Percentiles rank a stretch among this genome's conserved stretches.
Conservation (phyloP, 2,797 vertebrate species). For the Chelonia mydas region DNA sequence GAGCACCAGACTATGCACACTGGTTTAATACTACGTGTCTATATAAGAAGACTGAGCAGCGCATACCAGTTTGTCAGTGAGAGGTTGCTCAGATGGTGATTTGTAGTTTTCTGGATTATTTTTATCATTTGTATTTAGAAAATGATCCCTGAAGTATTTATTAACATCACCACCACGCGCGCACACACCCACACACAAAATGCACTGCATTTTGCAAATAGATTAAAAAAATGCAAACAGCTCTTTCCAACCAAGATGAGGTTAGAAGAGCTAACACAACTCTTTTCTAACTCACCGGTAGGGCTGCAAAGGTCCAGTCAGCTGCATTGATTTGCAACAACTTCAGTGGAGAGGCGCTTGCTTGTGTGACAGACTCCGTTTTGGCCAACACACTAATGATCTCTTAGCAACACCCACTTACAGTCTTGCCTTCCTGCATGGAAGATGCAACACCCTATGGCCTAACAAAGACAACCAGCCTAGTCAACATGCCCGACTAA, state of each 20-base stretch:
- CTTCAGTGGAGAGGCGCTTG: not conserved
- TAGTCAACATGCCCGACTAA: not conserved
- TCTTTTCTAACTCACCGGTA: accelerated
- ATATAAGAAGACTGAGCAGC: not conserved
- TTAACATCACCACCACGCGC: not conserved
- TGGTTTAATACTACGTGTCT: not conserved
- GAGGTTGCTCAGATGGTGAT: not conserved
- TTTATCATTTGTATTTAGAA: not conserved
- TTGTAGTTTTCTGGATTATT: not conserved
- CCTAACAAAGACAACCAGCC: not conserved
- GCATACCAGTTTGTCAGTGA: accelerated
- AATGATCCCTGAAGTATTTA: not conserved
- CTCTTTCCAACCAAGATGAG: not conserved
- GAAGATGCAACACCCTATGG: not conserved
- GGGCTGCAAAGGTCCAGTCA: not conserved
- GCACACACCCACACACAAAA: not conserved
- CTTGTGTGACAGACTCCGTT: not conserved
- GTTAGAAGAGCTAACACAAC: not conserved
- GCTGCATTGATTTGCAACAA: not conserved
- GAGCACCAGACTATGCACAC: not conserved
- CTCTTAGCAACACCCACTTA: not conserved
- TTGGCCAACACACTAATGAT: not conserved
- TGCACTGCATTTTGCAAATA: not conserved
- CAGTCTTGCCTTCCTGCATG: not conserved
- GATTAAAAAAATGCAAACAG: not conserved